These are phyloP conservation scores for Hucho hucho DNA, from an alignment of 2,113 vertebrate species.

Conservation along the genomic window DNA sequence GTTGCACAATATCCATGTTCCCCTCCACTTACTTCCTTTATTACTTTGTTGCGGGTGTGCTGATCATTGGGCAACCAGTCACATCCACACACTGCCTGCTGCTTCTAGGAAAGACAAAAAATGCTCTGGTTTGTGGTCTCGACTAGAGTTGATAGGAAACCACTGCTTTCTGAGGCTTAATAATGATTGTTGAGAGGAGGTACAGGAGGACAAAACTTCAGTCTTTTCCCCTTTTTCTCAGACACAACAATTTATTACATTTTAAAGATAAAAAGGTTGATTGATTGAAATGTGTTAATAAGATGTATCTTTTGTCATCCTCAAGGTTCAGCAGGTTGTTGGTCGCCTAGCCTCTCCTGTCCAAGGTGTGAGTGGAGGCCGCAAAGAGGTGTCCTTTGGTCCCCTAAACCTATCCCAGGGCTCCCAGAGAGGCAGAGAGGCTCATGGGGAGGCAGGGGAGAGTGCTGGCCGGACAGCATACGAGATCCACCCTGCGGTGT, in stretches of 20 bases:
- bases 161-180: background rate
- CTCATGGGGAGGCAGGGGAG: constrained; percentile 47
- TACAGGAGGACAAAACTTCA: background rate
- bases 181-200: background rate
- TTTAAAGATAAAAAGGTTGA: background rate
- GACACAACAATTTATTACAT: background rate
- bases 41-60: constrained; percentile 26
- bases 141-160: background rate
- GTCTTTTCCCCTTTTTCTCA: background rate
- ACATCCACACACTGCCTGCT: background rate
- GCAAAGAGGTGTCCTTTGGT: constrained; percentile 82
- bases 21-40: constrained; percentile 48
- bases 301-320: constrained; percentile 15
- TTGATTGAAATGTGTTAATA: background rate
- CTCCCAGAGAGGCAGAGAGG: constrained; percentile 71
- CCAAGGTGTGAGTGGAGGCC: constrained; percentile 68
- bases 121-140: constrained; percentile 19
- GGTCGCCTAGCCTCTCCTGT: constrained; percentile 81
- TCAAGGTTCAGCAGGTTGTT: constrained; percentile 91
- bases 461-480: constrained; percentile 50
- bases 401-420: constrained; percentile 90
- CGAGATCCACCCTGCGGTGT: constrained; percentile 34
- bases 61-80: constrained; percentile 29
- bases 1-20: constrained; percentile 20
- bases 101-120: constrained; percentile 28